phyloP scores from a whole-genome alignment of 1,140 invertebrate genomes.

The Oryctes rhinoceros region DNA sequence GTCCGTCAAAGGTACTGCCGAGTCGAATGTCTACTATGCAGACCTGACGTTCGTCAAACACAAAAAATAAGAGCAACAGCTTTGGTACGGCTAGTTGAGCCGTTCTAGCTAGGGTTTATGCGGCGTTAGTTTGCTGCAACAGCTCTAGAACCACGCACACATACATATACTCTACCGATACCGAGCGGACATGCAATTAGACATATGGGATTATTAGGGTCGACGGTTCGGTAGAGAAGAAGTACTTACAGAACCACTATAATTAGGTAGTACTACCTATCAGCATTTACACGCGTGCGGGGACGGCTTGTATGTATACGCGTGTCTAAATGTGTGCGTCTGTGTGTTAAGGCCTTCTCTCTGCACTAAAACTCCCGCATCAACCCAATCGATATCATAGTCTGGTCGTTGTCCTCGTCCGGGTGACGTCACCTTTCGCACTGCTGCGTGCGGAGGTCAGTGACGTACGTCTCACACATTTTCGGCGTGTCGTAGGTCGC shows the following conservation, averaged over 20 bases:
- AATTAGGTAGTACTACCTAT: no score
- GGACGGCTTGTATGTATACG: no score
- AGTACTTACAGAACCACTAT: no score
- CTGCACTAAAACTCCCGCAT: constrained; percentile 12
- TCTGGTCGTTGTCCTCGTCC: constrained; percentile 46
- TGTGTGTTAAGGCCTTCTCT: not conserved
- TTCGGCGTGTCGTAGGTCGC: constrained; percentile 42
- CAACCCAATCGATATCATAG: constrained; percentile 45
- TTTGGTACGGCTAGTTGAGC: no score
- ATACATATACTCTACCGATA: not conserved
- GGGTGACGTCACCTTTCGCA: constrained; percentile 45
- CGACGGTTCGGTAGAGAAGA: not conserved
- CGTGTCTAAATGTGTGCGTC: not conserved
- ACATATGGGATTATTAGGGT: constrained; percentile 33
- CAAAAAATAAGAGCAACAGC: no score
- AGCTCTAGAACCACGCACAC: no score
- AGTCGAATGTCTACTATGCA: not conserved
- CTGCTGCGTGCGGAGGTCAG: constrained; percentile 45
- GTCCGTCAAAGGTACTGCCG: not conserved
- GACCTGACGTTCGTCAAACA: not conserved
- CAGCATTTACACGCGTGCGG: no score
- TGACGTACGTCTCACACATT: constrained; percentile 40
- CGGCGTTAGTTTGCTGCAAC: no score
- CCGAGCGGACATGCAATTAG: constrained; percentile 29
- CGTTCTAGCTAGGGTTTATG: no score